A percentile compares a stretch with the other conserved stretches of the same genome.
phyloP scores from a whole-genome alignment of 2,888 invertebrate genomes.

The Xestia c-nigrum region DNA sequence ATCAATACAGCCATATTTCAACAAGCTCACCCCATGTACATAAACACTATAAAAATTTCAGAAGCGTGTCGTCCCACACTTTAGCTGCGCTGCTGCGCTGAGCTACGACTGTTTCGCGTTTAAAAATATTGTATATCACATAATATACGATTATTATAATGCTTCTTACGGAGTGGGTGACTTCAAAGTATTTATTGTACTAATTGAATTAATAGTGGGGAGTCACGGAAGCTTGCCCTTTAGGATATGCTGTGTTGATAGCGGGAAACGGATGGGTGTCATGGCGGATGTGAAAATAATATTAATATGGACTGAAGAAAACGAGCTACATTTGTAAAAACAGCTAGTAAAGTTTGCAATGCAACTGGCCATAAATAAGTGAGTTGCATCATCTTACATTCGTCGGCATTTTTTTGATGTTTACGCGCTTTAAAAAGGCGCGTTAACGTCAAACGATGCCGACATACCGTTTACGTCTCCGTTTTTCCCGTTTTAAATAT shows the following conservation, averaged over 20 bases:
- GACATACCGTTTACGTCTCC: background rate
- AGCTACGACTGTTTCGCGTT: conserved; percentile 82
- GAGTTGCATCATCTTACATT: background rate
- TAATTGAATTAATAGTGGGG: conserved; percentile 86
- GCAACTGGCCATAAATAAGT: background rate
- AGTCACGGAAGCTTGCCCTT: conserved; percentile 81
- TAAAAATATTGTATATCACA: conserved; percentile 88
- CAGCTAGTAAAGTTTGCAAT: background rate
- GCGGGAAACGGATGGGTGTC: conserved; percentile 23
- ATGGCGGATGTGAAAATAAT: background rate
- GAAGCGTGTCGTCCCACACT: conserved; percentile 76
- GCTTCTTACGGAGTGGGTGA: conserved; percentile 79
- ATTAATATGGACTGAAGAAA: background rate
- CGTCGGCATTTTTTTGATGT: background rate
- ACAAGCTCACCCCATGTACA: conserved; percentile 17
- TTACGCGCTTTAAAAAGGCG: background rate
- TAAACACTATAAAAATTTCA: conserved; percentile 56
- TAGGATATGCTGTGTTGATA: conserved; percentile 32
- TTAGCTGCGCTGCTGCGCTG: conserved; percentile 68
- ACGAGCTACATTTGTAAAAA: background rate
- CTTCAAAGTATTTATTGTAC: conserved; percentile 85
- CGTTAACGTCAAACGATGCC: conserved; percentile 14
- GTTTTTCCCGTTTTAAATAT: background rate
- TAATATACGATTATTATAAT: conserved; percentile 86
- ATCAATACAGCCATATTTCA: conserved; percentile 43